A percentile compares a stretch with the other conserved stretches of the same genome.
Evolutionary conservation across 2,797 vertebrate species (phyloP).

Genomic region (Phoeniculus purpureus): DNA sequence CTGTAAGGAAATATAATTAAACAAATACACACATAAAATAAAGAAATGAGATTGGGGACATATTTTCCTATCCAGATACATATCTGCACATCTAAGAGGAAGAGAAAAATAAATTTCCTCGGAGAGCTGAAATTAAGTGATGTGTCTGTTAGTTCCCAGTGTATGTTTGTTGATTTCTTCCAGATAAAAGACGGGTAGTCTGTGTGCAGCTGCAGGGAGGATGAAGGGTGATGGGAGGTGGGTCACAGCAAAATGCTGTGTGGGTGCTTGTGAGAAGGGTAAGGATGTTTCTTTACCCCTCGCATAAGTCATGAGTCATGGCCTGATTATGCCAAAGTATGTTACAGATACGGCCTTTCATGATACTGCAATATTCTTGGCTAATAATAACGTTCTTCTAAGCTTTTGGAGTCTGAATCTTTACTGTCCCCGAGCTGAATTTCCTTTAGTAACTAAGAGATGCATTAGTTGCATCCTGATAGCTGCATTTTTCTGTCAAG

Average conservation of each 20-base stretch:
- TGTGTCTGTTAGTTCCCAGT: not conserved
- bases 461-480: not conserved
- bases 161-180: not conserved
- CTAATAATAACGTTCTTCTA: not conserved
- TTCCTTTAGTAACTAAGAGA: not conserved
- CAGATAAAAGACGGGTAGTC: slow-evolving; percentile 12
- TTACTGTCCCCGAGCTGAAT: not conserved
- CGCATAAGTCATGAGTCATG: not conserved
- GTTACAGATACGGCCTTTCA: not conserved
- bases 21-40: not conserved
- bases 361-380: not conserved
- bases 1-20: not conserved
- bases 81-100: not conserved
- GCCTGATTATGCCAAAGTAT: slow-evolving; percentile 9
- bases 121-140: not conserved
- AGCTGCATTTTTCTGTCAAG: not conserved
- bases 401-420: not conserved
- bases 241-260: slow-evolving; percentile 3
- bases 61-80: not conserved
- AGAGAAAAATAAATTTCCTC: not conserved
- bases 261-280: not conserved
- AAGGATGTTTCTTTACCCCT: not conserved
- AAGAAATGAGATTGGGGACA: not conserved
- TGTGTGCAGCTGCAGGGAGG: not conserved
- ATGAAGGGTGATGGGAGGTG: not conserved